A percentile compares a stretch with the other conserved stretches of the same genome.
Conservation (phyloP, 1,140 invertebrate species). For the Grapholita molesta region DNA sequence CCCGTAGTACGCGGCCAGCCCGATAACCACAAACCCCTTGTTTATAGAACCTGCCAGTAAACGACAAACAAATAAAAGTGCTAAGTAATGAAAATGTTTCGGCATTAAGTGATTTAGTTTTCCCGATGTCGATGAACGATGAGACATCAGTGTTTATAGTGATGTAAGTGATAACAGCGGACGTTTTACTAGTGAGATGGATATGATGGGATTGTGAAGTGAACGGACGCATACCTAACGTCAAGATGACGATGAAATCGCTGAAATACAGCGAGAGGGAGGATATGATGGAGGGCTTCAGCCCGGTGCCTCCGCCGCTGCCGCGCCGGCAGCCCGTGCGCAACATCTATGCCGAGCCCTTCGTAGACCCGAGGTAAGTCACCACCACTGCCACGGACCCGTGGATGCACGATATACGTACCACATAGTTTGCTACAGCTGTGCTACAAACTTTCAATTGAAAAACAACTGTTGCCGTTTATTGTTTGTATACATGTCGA, state of each 20-base stretch:
- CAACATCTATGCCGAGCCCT: constrained; percentile 77
- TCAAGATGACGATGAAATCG: constrained; percentile 77
- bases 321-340: constrained; percentile 74
- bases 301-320: constrained; percentile 74
- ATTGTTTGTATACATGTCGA: no score
- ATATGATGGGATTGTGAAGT: constrained; percentile 58
- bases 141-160: constrained; percentile 38
- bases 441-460: no score
- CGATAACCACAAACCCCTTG: constrained; percentile 23
- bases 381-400: no score
- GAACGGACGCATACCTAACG: constrained; percentile 41
- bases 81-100: constrained; percentile 12
- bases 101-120: constrained; percentile 2
- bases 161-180: constrained; percentile 63
- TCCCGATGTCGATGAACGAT: constrained; percentile 35
- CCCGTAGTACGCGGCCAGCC: constrained; percentile 2
- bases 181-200: constrained; percentile 50
- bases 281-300: constrained; percentile 76
- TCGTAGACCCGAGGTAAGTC: constrained; percentile 77
- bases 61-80: not conserved
- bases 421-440: no score
- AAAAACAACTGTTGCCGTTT: no score
- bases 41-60: constrained; percentile 10
- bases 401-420: no score
- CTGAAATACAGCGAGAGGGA: constrained; percentile 75